Conservation (phyloP, 2,113 vertebrate species). For the Stegostoma tigrinum region DNA sequence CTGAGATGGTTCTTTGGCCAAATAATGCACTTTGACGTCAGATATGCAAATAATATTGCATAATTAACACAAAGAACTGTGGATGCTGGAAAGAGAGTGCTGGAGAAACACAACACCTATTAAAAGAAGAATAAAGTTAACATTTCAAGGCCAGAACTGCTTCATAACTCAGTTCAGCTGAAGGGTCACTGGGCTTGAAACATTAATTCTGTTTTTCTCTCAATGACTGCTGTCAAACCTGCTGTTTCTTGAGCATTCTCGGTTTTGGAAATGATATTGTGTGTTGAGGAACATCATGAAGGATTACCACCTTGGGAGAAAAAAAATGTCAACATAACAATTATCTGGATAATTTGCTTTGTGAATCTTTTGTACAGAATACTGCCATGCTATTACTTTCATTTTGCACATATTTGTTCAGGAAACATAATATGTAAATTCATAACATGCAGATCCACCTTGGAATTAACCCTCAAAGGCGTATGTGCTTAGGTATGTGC, state of each 20-base stretch:
- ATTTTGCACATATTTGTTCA: slow-evolving; percentile 15
- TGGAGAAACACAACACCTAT: too few species aligned
- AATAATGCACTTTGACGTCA: not conserved
- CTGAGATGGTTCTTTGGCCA: not conserved
- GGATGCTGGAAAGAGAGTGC: too few species aligned
- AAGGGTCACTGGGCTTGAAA: too few species aligned
- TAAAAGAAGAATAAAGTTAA: too few species aligned
- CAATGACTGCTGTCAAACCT: too few species aligned
- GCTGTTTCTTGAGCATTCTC: too few species aligned
- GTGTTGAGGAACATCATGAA: not conserved
- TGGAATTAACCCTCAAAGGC: slow-evolving; percentile 20
- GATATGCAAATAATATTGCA: not conserved
- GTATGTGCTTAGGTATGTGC: not conserved
- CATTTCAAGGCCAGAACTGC: too few species aligned
- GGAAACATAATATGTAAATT: slow-evolving; percentile 20
- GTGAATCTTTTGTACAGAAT: not conserved
- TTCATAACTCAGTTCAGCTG: too few species aligned
- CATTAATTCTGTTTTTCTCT: too few species aligned
- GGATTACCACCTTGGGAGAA: not conserved
- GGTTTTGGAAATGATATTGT: too few species aligned
- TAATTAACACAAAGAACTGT: too few species aligned
- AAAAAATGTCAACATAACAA: not conserved
- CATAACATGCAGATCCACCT: slow-evolving; percentile 13
- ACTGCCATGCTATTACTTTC: not conserved
- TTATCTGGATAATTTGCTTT: slow-evolving; percentile 13